Evolutionary conservation across 2,113 vertebrate species (phyloP).

Genomic region (Bubo blakistoni): DNA sequence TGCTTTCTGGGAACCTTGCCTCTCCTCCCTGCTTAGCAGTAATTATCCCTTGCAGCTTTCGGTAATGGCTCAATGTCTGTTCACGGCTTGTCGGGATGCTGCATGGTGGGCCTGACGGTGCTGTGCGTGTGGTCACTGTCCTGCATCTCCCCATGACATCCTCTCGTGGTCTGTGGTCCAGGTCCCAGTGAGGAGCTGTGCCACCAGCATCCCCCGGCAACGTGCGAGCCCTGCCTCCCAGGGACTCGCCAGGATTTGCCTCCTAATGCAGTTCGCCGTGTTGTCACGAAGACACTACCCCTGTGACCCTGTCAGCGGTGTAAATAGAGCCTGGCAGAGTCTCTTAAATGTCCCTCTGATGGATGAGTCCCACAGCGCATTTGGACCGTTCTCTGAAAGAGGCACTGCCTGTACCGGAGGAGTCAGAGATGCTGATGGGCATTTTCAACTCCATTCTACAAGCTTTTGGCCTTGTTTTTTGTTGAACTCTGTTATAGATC

Average conservation of each 20-base stretch:
- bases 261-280: background rate
- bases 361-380: background rate
- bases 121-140: background rate
- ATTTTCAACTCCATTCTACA: accelerated
- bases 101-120: background rate
- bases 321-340: background rate
- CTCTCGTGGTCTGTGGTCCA: background rate
- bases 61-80: background rate
- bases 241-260: background rate
- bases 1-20: background rate
- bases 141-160: background rate
- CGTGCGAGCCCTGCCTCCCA: background rate
- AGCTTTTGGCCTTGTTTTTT: background rate
- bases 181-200: background rate
- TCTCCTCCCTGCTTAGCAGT: background rate
- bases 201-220: background rate
- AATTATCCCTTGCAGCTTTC: background rate
- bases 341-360: background rate
- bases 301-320: background rate
- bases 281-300: background rate
- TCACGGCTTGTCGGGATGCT: background rate
- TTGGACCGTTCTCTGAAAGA: background rate
- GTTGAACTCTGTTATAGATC: background rate
- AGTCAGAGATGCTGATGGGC: background rate
- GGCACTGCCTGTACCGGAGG: background rate